phyloP scores from a whole-genome alignment of 2,797 vertebrate genomes.

The Heliangelus exortis region DNA sequence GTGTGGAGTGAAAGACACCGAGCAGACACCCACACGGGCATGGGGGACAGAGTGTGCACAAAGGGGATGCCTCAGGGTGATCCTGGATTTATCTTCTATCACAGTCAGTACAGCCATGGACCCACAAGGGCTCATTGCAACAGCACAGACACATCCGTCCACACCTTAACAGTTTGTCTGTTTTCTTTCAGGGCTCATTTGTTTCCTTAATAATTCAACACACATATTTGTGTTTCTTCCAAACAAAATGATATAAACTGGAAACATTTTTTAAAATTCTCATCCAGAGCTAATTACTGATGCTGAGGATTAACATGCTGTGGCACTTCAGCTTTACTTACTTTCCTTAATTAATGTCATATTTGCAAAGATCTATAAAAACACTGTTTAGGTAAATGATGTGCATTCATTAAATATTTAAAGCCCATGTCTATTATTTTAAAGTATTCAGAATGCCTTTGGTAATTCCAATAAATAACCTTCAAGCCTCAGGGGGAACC shows the following conservation, averaged over 20 bases:
- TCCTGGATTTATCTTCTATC: neutral
- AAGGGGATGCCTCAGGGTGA: neutral
- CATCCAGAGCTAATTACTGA: conserved; percentile 60
- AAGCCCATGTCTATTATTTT: neutral
- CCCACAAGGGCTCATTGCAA: neutral
- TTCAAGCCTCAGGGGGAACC: neutral
- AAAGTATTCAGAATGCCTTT: neutral
- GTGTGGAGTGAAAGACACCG: fast-evolving
- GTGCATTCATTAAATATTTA: conserved; percentile 60
- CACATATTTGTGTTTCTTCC: conserved; percentile 50
- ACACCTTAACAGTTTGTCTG: neutral
- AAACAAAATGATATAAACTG: conserved; percentile 50
- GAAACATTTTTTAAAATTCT: conserved; percentile 58
- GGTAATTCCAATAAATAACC: neutral
- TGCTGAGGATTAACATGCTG: conserved; percentile 68
- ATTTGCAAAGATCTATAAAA: conserved; percentile 71
- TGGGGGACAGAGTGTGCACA: fast-evolving
- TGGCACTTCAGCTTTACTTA: conserved; percentile 66
- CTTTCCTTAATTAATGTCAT: conserved; percentile 72
- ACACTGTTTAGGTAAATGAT: conserved; percentile 67
- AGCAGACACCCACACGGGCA: neutral
- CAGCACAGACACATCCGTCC: neutral
- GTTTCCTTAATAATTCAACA: conserved; percentile 48
- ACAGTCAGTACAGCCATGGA: neutral
- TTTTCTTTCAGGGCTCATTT: neutral